Evolutionary conservation across 2,113 vertebrate species (phyloP), one percentile per base, ranked within the genome.

Genomic region (Tychaedon coryphoeus): DNA sequence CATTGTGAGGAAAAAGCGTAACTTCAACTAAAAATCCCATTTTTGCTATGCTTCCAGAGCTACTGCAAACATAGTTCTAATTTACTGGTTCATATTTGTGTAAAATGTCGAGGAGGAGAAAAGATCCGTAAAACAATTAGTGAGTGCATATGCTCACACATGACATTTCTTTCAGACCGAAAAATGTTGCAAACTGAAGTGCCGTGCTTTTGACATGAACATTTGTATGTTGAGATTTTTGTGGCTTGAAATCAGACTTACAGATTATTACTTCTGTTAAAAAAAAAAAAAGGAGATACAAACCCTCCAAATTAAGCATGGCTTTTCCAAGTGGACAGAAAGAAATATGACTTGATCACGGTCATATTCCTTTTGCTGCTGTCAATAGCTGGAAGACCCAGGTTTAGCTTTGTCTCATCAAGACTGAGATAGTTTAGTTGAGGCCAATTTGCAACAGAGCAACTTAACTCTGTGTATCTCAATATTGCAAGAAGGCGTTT

Each of bases 1-100:
- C 38, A 28, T 10, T 5, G 9, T 7, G 22, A 94, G 34, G 12
- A 88, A 92, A 67, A 74, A 88, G 13, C 17, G 3, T 29, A 47
- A 36, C 25, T 65, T 24, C 38, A 51, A 10, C 8, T 51, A 58
- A 61, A 93, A 73, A 73, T 76, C 6, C 15, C 3, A 2, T 14
- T 90, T 82, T 71, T 80, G 45, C 57, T 8, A 2, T 50, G n/a
- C 82, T 82, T 86, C 58, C 42, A 56, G 45, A 18, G 3, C 1
- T 57, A 26, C 15, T 58, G 47, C 72, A 60, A 71, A 10, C 10
- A 3, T 38, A 10, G 4, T 76, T 60, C 18, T 18, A 58, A 28
- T 25, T 11, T 79, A 0, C 22, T 72, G 40, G 22, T 72, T 92
- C 13, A 6, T 36, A 0, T 0, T 8, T 50, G 40, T 69, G 26